These are phyloP conservation scores for Lasioglossum zephyrum DNA, from an alignment of 2,888 invertebrate species.

Conservation along the genomic window DNA sequence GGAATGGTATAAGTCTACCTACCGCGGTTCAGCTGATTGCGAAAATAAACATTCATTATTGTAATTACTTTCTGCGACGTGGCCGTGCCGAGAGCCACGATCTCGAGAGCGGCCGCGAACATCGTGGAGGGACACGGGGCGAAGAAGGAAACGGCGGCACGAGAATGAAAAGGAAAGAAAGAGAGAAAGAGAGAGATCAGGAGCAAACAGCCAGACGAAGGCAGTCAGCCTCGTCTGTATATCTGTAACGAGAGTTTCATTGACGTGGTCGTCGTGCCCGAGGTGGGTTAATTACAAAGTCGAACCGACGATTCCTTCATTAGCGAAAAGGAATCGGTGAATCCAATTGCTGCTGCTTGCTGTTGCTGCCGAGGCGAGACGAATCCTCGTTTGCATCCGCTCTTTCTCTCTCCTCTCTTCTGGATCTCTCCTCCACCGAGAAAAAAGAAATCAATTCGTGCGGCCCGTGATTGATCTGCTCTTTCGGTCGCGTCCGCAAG, in stretches of 20 bases:
- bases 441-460: conserved; percentile 37
- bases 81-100: conserved; percentile 73
- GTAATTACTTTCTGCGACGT: conserved; percentile 82
- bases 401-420: conserved; percentile 42
- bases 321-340: conserved; percentile 75
- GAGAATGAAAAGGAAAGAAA: conserved; percentile 34
- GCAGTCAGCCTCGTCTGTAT: conserved; percentile 43
- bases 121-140: conserved; percentile 39
- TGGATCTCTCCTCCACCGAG: conserved; percentile 11
- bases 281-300: conserved; percentile 79
- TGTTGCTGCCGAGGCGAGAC: conserved; percentile 50
- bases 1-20: conserved; percentile 76
- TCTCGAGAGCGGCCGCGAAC: conserved; percentile 56
- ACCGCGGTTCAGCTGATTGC: conserved; percentile 81
- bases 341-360: conserved; percentile 56
- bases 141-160: conserved; percentile 51
- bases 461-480: conserved; percentile 55
- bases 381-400: conserved; percentile 71
- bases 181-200: conserved; percentile 1
- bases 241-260: conserved; percentile 76
- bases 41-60: conserved; percentile 83
- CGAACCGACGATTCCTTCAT: conserved; percentile 79
- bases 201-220: conserved; percentile 17
- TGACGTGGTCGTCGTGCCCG: conserved; percentile 70
- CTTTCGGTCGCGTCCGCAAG: conserved; percentile 54